Evolutionary conservation across 2,888 invertebrate genomes (phyloP), one percentile per base, ranked within the genome.

Genomic region (Dynastes grantii): DNA sequence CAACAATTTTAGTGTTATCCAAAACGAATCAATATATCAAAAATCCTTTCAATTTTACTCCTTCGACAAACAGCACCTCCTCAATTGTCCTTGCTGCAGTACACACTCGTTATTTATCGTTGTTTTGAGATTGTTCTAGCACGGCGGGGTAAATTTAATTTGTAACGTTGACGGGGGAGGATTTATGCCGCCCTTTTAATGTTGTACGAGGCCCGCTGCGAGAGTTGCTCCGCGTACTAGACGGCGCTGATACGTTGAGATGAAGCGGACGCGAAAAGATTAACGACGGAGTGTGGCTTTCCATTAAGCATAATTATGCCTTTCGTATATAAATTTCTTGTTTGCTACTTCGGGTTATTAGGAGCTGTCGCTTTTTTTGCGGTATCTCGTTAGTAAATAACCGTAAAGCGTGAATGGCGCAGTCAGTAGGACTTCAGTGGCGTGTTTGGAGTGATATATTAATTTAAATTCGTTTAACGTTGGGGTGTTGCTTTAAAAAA

Each of bases 161-260:
- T 70, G 53, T 70, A 70, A 32, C 37, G 70, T 70, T 27, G 32
- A 70, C 53, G 70, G 32, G 11, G 70, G 13, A 53, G 53, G 49
- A 70, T 70, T 70, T 70, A 53, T 70, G 70, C 53, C 53, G 70
- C 53, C 53, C 53, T 29, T 40, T 70, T 64, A 64, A 64, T 64
- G 64, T 64, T 64, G 64, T 40, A 11, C 37, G 32, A n/a, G n/a
- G 37, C n/a, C n/a, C 53, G 70, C 53, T 55, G 8, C 27, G 68
- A 68, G 51, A 51, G 22, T 68, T 53, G 49, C 8, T 16, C 16
- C 16, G 13, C 70, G n/a, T 8, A 51, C n/a, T 32, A 70, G 40
- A 53, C 9, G 51, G 27, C 67, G 67, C 45, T 70, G 53, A 70
- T 70, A 53, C 55, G 70, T 70, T 53, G 13, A 29, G 53, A 70